A percentile compares a stretch with the other conserved stretches of the same genome.
phyloP scores from a whole-genome alignment of 2,113 vertebrate species.

The Antechinus flavipes region DNA sequence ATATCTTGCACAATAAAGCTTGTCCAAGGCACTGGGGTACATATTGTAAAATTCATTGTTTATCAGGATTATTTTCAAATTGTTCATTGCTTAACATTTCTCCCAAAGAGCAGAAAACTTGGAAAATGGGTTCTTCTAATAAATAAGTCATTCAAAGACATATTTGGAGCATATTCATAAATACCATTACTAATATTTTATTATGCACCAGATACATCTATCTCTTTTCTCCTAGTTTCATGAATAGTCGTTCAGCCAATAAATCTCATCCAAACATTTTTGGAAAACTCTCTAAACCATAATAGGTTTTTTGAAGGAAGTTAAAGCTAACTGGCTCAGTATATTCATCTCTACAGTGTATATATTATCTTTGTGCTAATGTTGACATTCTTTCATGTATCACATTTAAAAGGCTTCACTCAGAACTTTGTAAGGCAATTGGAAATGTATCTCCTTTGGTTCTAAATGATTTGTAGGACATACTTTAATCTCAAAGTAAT shows the following conservation, averaged over 20 bases:
- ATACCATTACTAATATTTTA: constrained; percentile 3
- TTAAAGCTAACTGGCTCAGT: not conserved
- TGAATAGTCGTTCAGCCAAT: constrained; percentile 55
- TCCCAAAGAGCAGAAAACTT: constrained; percentile 59
- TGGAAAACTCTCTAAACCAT: constrained; percentile 53
- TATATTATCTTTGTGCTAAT: constrained; percentile 2
- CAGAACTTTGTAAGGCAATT: constrained; percentile 46
- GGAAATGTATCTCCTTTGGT: not conserved
- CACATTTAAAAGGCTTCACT: not conserved
- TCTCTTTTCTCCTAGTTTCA: not conserved
- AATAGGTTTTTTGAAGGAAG: not conserved
- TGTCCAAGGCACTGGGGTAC: constrained; percentile 4
- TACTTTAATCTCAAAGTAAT: constrained; percentile 1
- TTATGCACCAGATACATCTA: not conserved
- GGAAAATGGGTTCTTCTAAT: constrained; percentile 43
- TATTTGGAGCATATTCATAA: constrained; percentile 19
- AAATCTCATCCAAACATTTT: constrained; percentile 55
- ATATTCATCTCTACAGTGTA: not conserved
- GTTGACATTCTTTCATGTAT: not conserved
- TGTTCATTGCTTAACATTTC: constrained; percentile 5
- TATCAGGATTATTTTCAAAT: not conserved
- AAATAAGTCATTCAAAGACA: constrained; percentile 13
- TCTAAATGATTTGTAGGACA: not conserved
- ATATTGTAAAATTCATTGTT: not conserved
- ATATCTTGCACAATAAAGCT: constrained; percentile 61